Evolutionary conservation across 2,113 vertebrate species (phyloP), one percentile per base, ranked within the genome.

Genomic region (Tachycineta bicolor): DNA sequence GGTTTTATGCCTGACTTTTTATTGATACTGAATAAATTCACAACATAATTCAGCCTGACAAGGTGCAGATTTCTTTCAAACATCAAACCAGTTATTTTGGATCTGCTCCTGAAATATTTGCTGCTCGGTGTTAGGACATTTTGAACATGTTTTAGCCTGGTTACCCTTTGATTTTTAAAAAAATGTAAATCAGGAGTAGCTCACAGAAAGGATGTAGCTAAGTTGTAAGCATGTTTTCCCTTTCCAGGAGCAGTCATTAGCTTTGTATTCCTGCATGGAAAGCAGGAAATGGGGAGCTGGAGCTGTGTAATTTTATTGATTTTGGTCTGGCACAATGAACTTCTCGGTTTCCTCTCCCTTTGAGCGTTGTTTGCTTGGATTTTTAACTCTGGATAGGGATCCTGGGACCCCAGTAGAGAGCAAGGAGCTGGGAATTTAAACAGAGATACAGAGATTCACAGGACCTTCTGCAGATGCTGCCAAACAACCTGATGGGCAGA

Each of bases 261-360:
- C 76, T 92, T 55, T 89, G 33, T 85, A 22, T 74, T 92, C 77
- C 90, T 93, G 79, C 50, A 34, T 29, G 68, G 83, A 90, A 81
- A 88, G 55, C 68, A 77, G 95, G 94, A 93, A 94, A 74, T 75
- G 24, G n/a, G 62, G 88, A 34, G 76, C 79, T 65, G 28, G 86
- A 74, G 55, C 83, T 90, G 28, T 31, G 91, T 12, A 14, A 68
- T 93, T 93, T 89, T 89, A 93, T 52, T 81, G 95, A 90, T 90
- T 90, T 75, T 63, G 93, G 83, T 94, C 93, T 96, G 94, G 90
- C 96, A 92, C 91, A 89, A 92, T 81, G 84, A 93, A 74, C 55
- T 90, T 39, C 86, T 81, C 5, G 1, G 60, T 77, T 94, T 90
- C 92, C 83, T 89, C 60, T 81, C 95, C 74, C 79, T 62, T 47